Evolutionary conservation across 2,797 vertebrate genomes (phyloP).

Genomic region (Chanos chanos): DNA sequence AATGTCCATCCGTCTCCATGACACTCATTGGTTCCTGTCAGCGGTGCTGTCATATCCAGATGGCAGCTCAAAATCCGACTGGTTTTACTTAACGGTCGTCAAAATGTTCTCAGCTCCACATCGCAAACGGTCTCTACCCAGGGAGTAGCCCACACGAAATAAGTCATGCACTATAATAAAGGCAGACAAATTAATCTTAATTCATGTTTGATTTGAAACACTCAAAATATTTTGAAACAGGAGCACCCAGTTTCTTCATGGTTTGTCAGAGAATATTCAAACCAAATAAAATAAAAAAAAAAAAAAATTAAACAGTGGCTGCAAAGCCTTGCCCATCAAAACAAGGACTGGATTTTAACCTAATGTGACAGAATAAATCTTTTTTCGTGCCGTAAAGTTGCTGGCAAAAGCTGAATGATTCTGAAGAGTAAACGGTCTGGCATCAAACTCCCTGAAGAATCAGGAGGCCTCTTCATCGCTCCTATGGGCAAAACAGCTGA

Average conservation of each 20-base stretch:
- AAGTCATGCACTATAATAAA: too few relatives aligned
- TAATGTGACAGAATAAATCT: background rate
- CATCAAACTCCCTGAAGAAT: background rate
- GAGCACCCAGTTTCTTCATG: background rate
- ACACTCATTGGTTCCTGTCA: constrained; percentile 43
- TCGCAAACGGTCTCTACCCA: background rate
- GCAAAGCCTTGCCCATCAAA: background rate
- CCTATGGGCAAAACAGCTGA: constrained; percentile 42
- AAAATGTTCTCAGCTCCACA: constrained; percentile 7
- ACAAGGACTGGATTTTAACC: constrained; percentile 1
- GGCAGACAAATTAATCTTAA: background rate
- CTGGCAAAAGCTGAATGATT: constrained; percentile 18
- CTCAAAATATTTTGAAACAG: background rate
- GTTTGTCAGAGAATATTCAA: background rate
- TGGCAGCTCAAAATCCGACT: constrained; percentile 36
- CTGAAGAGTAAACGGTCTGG: constrained; percentile 12
- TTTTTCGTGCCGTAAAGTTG: background rate
- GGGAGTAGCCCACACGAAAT: too few relatives aligned
- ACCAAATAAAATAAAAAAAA: background rate
- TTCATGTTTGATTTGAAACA: background rate
- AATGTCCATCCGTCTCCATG: constrained; percentile 42
- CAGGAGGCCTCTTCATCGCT: constrained; percentile 25
- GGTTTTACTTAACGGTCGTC: constrained; percentile 31
- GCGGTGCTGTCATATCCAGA: constrained; percentile 44
- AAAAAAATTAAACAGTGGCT: too few relatives aligned